Percentiles rank a stretch among this genome's conserved stretches.
These are phyloP conservation scores for Lichenostomus cassidix DNA, from an alignment of 2,113 vertebrate genomes.

Conservation along the genomic window DNA sequence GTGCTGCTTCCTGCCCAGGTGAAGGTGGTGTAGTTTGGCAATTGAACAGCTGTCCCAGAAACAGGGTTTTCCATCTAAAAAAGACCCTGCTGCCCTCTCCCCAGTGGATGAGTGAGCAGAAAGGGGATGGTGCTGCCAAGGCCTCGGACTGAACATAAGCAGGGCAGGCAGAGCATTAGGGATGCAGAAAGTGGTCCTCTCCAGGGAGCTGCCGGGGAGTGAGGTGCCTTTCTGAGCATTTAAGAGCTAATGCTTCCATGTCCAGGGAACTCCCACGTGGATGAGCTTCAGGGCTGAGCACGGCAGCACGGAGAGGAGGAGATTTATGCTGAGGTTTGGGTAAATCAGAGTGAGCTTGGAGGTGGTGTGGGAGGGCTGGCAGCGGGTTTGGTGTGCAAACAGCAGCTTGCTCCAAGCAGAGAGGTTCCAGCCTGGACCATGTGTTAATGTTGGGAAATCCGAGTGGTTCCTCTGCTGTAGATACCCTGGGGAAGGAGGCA, in stretches of 20 bases:
- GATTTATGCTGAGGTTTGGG: not conserved
- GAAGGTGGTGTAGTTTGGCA: not conserved
- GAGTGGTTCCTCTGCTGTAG: not conserved
- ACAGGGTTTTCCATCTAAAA: not conserved
- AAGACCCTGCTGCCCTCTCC: not conserved
- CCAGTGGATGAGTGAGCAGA: not conserved
- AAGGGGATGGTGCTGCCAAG: not conserved
- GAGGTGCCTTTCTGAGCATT: slow-evolving; percentile 8
- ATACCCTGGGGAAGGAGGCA: accelerated
- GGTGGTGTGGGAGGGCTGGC: not conserved
- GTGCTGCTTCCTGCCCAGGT: not conserved
- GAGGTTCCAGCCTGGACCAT: not conserved
- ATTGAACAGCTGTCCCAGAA: not conserved
- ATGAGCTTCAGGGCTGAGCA: not conserved
- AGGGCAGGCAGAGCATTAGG: not conserved
- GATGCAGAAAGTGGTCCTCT: not conserved
- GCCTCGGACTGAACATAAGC: not conserved
- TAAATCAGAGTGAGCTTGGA: not conserved
- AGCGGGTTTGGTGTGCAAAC: not conserved
- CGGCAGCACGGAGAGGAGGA: not conserved
- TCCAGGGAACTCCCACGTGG: slow-evolving; percentile 5
- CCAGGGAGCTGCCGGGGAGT: not conserved
- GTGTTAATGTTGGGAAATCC: accelerated
- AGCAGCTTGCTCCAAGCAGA: not conserved
- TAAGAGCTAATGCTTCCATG: slow-evolving; percentile 22